These are phyloP conservation scores for Athene cunicularia DNA, from an alignment of 2,113 vertebrate genomes.

Conservation along the genomic window DNA sequence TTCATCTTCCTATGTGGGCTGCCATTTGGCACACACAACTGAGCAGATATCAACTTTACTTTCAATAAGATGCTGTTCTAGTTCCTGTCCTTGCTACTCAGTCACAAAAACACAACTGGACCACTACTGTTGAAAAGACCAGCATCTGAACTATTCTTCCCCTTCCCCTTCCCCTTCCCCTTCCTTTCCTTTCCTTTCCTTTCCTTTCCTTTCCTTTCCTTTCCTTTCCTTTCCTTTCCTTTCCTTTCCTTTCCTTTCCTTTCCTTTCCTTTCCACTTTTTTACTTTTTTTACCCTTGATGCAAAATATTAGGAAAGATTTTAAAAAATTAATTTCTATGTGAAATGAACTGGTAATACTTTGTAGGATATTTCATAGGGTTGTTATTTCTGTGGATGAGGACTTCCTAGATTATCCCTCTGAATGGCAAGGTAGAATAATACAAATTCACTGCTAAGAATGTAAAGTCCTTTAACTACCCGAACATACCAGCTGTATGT, in stretches of 20 bases:
- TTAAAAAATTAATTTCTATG: not conserved
- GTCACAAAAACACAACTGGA: not conserved
- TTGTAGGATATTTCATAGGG: not conserved
- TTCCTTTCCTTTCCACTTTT: too few species aligned
- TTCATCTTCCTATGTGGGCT: not conserved
- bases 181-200: too few species aligned
- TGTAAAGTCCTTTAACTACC: not conserved
- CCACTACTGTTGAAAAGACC: not conserved
- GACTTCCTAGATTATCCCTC: not conserved
- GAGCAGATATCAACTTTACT: not conserved
- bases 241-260: too few species aligned
- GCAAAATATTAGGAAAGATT: not conserved
- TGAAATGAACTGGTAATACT: not conserved
- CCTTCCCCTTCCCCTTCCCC: too few species aligned
- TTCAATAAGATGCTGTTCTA: not conserved
- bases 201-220: too few species aligned
- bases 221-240: too few species aligned
- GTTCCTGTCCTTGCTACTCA: not conserved
- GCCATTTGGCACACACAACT: not conserved
- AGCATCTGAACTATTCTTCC: not conserved
- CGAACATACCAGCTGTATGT: not conserved
- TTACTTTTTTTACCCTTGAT: not conserved
- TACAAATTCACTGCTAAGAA: not conserved
- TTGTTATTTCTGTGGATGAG: not conserved
- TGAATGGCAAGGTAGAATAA: not conserved